Evolutionary conservation across 2,113 vertebrate genomes (phyloP).

Genomic region (Ammospiza caudacuta): DNA sequence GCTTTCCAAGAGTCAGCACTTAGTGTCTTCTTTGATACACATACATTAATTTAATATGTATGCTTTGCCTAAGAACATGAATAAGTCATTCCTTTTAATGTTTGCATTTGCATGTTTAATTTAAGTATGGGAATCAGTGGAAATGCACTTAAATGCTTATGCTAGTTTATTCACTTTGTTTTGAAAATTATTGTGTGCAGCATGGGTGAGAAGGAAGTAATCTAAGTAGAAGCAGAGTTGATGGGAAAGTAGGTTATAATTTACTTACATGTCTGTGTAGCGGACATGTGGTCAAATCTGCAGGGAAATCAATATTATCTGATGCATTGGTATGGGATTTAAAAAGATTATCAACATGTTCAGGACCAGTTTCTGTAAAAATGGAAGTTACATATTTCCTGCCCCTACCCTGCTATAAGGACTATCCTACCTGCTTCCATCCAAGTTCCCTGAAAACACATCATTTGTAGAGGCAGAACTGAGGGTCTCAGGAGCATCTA

Average conservation of each 20-base stretch:
- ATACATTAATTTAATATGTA: slow-evolving; percentile 52
- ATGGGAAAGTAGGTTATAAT: slow-evolving; percentile 37
- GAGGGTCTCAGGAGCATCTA: background rate
- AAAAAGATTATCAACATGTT: background rate
- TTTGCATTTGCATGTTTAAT: slow-evolving; percentile 67
- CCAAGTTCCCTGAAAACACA: background rate
- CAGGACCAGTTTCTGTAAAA: background rate
- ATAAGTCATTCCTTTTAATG: slow-evolving; percentile 65
- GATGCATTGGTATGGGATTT: background rate
- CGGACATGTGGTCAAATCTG: background rate
- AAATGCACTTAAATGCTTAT: slow-evolving; percentile 36
- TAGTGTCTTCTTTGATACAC: slow-evolving; percentile 43
- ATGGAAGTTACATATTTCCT: background rate
- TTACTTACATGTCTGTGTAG: background rate
- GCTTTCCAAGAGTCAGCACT: slow-evolving; percentile 61
- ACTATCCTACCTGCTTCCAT: background rate
- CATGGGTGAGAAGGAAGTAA: slow-evolving; percentile 19
- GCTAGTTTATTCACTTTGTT: slow-evolving; percentile 40
- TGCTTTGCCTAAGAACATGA: slow-evolving; percentile 60
- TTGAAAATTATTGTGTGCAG: slow-evolving; percentile 3
- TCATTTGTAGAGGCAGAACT: background rate
- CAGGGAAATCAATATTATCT: background rate
- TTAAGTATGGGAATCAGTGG: slow-evolving; percentile 57
- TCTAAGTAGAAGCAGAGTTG: background rate
- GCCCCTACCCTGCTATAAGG: background rate